Evolutionary conservation across 2,113 vertebrate species (phyloP).

Genomic region (Hypanus sabinus): DNA sequence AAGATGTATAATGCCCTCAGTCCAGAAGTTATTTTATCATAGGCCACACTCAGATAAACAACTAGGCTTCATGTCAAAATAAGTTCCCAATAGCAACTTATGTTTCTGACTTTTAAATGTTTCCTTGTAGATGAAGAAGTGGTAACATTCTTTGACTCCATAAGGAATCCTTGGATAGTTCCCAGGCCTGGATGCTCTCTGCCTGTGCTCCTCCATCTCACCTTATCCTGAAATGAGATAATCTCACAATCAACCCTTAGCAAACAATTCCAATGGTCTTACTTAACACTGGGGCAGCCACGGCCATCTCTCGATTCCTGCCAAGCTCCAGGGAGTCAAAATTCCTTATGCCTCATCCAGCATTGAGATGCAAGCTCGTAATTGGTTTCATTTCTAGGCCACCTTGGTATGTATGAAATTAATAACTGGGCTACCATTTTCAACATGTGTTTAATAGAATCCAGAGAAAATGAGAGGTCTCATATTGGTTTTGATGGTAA

Average conservation of each 20-base stretch:
- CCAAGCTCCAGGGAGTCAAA: neutral
- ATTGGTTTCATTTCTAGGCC: neutral
- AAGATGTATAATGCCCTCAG: neutral
- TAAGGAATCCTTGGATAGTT: neutral
- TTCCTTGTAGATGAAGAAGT: neutral
- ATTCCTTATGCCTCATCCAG: neutral
- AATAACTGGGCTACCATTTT: neutral
- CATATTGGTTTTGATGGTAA: neutral
- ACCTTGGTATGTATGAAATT: neutral
- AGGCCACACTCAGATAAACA: neutral
- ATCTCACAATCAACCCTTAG: neutral
- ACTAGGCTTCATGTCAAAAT: neutral
- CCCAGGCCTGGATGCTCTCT: neutral
- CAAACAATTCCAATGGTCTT: neutral
- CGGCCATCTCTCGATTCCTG: neutral
- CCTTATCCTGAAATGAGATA: neutral
- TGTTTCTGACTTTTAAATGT: too few relatives aligned
- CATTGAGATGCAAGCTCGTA: neutral
- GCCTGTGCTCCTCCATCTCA: neutral
- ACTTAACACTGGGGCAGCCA: neutral
- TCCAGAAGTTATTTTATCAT: neutral
- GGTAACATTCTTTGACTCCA: neutral
- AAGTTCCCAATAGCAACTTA: too few relatives aligned
- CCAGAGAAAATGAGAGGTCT: too few relatives aligned
- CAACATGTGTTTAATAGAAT: too few relatives aligned